These are phyloP conservation scores for Oscheius sp. DNA, from an alignment of 1,140 invertebrate genomes.

Conservation along the genomic window DNA sequence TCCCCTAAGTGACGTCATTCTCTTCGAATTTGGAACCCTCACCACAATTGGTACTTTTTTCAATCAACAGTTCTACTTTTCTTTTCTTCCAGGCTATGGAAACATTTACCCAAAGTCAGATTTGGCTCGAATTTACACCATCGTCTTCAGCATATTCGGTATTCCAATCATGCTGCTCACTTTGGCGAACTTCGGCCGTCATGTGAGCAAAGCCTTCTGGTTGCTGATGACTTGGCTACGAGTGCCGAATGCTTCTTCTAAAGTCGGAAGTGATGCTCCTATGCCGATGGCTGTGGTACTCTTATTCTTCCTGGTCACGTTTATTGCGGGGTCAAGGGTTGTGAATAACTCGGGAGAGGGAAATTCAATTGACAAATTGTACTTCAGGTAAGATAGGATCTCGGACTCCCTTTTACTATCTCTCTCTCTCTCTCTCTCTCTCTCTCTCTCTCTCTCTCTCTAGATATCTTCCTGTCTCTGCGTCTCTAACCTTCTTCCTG, in stretches of 20 bases:
- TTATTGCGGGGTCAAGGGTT: slow-evolving; percentile 6
- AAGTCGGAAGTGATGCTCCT: not conserved
- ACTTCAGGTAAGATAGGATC: slow-evolving; percentile 25
- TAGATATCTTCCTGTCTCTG: no score
- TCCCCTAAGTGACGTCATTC: slow-evolving; percentile 10
- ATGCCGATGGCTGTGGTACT: slow-evolving; percentile 6
- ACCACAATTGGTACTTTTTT: slow-evolving; percentile 16
- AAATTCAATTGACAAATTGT: slow-evolving; percentile 15
- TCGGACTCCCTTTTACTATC: no score
- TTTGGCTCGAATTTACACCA: slow-evolving; percentile 12
- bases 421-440: no score
- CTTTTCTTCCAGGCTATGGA: slow-evolving; percentile 17
- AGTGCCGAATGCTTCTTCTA: not conserved
- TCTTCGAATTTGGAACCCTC: slow-evolving; percentile 16
- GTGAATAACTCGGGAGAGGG: slow-evolving; percentile 11
- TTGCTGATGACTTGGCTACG: slow-evolving; percentile 10
- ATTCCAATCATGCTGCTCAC: slow-evolving; percentile 15
- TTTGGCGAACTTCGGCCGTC: slow-evolving; percentile 20
- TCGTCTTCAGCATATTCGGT: slow-evolving; percentile 17
- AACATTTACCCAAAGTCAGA: slow-evolving; percentile 20
- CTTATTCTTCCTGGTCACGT: slow-evolving; percentile 21
- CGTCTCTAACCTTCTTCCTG: no score
- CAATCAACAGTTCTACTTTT: not conserved
- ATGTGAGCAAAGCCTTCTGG: slow-evolving; percentile 21
- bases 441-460: no score